A percentile compares a stretch with the other conserved stretches of the same genome.
Conservation (phyloP, 1,140 invertebrate genomes). For the Zaprionus tsacasi region DNA sequence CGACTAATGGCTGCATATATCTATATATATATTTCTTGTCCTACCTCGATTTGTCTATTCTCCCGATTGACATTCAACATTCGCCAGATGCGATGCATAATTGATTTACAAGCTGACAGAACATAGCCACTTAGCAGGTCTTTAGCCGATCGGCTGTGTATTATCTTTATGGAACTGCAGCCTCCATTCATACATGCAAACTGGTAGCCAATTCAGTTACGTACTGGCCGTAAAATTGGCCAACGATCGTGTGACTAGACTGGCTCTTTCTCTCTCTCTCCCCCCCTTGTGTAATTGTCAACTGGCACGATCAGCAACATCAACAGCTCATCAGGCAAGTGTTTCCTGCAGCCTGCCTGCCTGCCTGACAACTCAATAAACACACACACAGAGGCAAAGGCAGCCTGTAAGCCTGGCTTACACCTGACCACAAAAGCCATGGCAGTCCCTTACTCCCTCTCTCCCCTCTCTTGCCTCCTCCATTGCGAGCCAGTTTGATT, state of each 20-base stretch:
- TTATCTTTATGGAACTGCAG: constrained; percentile 62
- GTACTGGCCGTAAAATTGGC: constrained; percentile 69
- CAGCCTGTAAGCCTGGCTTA: constrained; percentile 35
- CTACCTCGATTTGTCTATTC: constrained; percentile 44
- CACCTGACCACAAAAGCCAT: constrained; percentile 68
- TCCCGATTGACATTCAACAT: constrained; percentile 21
- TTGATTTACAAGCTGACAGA: constrained; percentile 77
- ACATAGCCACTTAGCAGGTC: constrained; percentile 69
- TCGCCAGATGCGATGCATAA: constrained; percentile 29
- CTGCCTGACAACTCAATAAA: constrained; percentile 76
- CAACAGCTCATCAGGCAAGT: constrained; percentile 72
- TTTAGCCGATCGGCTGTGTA: constrained; percentile 20
- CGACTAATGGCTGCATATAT: neutral
- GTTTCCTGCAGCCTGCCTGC: constrained; percentile 15
- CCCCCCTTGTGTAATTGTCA: constrained; percentile 67
- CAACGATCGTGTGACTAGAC: constrained; percentile 75
- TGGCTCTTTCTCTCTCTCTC: neutral
- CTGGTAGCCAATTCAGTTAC: constrained; percentile 66
- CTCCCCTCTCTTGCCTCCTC: neutral
- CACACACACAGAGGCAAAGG: constrained; percentile 24
- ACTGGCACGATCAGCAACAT: constrained; percentile 78
- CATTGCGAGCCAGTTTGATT: constrained; percentile 62
- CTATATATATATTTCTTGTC: neutral
- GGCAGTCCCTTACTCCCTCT: constrained; percentile 9
- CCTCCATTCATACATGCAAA: constrained; percentile 67